Percentiles rank a stretch among this genome's conserved stretches.
Conservation (phyloP, 2,888 invertebrate genomes). For the Tyria jacobaeae region DNA sequence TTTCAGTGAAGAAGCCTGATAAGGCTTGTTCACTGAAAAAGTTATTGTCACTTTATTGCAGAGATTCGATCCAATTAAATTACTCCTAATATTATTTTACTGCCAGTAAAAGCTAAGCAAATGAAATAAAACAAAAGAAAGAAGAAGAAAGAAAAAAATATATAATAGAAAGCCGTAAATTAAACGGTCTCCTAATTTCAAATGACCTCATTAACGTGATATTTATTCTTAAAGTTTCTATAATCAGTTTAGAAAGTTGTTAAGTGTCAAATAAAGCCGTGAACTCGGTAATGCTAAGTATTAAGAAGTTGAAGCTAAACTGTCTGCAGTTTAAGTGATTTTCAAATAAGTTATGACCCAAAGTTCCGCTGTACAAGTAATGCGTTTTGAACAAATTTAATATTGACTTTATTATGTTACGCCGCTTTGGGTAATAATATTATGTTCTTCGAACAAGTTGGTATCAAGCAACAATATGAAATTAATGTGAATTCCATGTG, state of each 20-base stretch:
- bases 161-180: background rate
- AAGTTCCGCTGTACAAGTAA: background rate
- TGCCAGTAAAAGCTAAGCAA: too few species aligned
- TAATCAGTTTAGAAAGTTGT: background rate
- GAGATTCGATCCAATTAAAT: too few species aligned
- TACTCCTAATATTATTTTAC: too few species aligned
- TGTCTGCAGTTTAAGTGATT: background rate
- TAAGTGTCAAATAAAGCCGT: background rate
- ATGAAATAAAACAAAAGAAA: background rate
- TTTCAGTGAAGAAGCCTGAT: too few species aligned
- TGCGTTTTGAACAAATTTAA: background rate
- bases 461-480: too few species aligned
- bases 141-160: background rate
- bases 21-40: too few species aligned
- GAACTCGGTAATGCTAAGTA: background rate
- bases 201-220: background rate
- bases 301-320: conserved; percentile 1
- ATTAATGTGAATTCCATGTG: too few species aligned
- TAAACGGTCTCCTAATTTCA: background rate
- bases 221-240: conserved; percentile 1
- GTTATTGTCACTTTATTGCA: too few species aligned
- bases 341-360: background rate
- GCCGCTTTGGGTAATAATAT: too few species aligned
- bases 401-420: background rate
- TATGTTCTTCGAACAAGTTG: too few species aligned